A percentile compares a stretch with the other conserved stretches of the same genome.
Conservation (phyloP, 2,797 vertebrate species). For the Neomorphus geoffroyi region DNA sequence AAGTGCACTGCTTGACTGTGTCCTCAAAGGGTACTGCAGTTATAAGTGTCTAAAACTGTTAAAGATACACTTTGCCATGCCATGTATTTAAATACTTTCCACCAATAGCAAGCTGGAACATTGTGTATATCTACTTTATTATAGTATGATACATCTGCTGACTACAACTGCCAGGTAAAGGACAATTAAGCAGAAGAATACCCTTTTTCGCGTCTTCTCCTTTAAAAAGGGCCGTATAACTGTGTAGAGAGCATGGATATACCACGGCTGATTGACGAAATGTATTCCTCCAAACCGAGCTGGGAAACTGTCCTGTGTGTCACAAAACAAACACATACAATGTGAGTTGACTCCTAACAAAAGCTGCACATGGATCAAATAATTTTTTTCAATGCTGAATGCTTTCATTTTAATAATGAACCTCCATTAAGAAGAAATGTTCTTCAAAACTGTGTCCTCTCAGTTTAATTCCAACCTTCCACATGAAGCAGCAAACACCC, state of each 20-base stretch:
- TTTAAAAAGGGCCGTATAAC: slow-evolving; percentile 97
- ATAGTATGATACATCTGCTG: background rate
- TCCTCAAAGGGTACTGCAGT: background rate
- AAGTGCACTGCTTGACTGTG: background rate
- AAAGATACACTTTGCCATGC: background rate
- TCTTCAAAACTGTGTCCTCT: background rate
- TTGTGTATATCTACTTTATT: background rate
- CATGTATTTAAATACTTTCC: background rate
- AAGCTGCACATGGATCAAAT: background rate
- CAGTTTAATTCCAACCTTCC: background rate
- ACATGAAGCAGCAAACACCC: background rate
- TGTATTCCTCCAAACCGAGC: slow-evolving; percentile 98
- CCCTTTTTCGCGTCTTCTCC: slow-evolving; percentile 98
- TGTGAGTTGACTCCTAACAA: background rate
- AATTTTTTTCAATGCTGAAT: background rate
- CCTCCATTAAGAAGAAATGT: background rate
- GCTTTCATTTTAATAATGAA: background rate
- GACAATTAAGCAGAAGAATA: slow-evolving; percentile 63
- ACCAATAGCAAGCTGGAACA: background rate
- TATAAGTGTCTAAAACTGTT: background rate
- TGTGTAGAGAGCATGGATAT: slow-evolving; percentile 97
- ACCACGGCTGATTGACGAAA: slow-evolving; percentile 99
- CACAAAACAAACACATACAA: background rate
- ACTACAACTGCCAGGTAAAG: background rate
- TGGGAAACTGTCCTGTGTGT: slow-evolving; percentile 93